Conservation (phyloP, 1,140 invertebrate genomes). For the Cecropterus lyciades region DNA sequence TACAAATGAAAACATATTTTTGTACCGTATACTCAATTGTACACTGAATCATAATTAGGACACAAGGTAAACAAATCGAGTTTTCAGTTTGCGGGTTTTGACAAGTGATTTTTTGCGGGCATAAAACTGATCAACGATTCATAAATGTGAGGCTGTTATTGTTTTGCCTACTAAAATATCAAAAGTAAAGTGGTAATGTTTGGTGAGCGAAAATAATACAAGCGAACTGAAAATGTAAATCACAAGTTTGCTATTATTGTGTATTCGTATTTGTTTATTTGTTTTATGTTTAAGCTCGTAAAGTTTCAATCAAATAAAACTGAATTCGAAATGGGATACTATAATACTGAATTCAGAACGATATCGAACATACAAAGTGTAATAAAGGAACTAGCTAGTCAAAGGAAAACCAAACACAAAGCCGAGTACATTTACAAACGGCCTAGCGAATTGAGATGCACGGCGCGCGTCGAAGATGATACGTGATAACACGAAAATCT, state of each 20-base stretch:
- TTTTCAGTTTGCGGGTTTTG: slow-evolving; percentile 15
- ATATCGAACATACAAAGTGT: not conserved
- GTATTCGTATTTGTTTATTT: too few species aligned
- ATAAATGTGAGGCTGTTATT: not conserved
- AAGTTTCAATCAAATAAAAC: too few species aligned
- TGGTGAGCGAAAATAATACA: too few species aligned
- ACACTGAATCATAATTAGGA: slow-evolving; percentile 17
- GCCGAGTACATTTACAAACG: slow-evolving; percentile 45
- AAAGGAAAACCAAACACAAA: slow-evolving; percentile 57
- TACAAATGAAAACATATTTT: slow-evolving; percentile 35
- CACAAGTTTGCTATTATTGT: too few species aligned
- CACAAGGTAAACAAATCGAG: not conserved
- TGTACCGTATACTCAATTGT: slow-evolving; percentile 3
- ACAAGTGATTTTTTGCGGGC: not conserved
- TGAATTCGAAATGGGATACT: too few species aligned
- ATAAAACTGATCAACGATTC: not conserved
- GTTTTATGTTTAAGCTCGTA: too few species aligned
- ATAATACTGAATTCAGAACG: not conserved
- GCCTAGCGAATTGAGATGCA: slow-evolving; percentile 40
- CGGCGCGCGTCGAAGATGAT: slow-evolving; percentile 70
- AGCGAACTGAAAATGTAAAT: too few species aligned
- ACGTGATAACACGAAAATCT: slow-evolving; percentile 82
- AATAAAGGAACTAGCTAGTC: slow-evolving; percentile 40
- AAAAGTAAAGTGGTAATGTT: too few species aligned
- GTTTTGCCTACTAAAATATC: too few species aligned